Percentiles rank a stretch among this genome's conserved stretches.
Conservation (phyloP, 1,140 invertebrate genomes). For the Cataglyphis hispanica region DNA sequence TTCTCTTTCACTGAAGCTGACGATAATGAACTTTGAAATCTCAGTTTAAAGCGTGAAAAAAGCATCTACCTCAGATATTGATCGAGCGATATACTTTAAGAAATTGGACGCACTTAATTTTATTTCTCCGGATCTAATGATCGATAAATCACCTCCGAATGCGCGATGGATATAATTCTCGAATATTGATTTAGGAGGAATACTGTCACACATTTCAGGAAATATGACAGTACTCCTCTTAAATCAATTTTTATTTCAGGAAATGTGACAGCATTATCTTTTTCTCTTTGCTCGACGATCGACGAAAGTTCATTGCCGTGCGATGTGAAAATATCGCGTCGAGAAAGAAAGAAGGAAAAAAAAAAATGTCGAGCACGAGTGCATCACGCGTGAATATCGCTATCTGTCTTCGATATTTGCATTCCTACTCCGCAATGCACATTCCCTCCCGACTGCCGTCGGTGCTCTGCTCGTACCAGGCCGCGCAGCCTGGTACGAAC, state of each 20-base stretch:
- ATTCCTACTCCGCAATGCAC: conserved; percentile 59
- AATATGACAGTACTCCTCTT: no score
- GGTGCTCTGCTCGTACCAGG: conserved; percentile 78
- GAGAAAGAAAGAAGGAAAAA: no score
- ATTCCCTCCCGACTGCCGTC: conserved; percentile 52
- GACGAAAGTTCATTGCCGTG: neutral
- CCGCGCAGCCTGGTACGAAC: conserved; percentile 84
- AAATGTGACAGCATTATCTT: neutral
- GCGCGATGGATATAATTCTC: no score
- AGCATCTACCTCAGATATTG: neutral
- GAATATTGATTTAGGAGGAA: neutral
- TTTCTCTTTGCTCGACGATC: neutral
- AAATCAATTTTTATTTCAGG: no score
- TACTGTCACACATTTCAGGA: neutral
- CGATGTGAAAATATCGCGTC: conserved; percentile 4
- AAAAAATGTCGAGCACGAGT: conserved; percentile 45
- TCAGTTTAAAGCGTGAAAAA: neutral
- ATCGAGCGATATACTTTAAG: neutral
- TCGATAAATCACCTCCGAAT: neutral
- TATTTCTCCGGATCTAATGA: neutral
- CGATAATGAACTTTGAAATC: no score
- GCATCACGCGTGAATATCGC: conserved; percentile 25
- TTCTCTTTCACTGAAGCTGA: no score
- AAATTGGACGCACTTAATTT: neutral
- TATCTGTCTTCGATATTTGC: conserved; percentile 60